Evolutionary conservation across 2,113 vertebrate species (phyloP), one percentile per base, ranked within the genome.

Genomic region (Heterotis niloticus): DNA sequence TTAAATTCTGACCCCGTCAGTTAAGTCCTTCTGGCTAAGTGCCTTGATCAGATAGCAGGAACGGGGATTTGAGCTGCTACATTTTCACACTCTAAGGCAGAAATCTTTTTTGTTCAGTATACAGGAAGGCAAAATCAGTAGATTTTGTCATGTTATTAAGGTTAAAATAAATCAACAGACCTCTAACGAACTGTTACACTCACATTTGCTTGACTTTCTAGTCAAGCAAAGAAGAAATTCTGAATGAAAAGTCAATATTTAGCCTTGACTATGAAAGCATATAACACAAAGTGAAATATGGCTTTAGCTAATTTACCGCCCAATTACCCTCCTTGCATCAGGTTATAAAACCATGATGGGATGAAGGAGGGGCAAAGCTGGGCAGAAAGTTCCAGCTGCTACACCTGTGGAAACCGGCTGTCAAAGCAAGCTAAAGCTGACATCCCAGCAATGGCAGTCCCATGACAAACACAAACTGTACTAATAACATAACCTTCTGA

Each of bases 381-480:
- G 3, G 44, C 66, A 24, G 75, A 65, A 62, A 51, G 26, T 76
- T 77, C 74, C 64, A 65, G 74, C 78, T 12, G 11, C 82, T 81
- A 79, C 80, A 84, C 80, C 87, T 66, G 64, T 18, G 26, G 24
- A 51, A 29, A 16, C 64, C 20, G 84, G 79, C 70, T 29, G 70
- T 66, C 78, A 66, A 64, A 79, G 26, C 34, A 59, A 16, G 51
- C 60, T 64, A 74, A 78, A 59, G 16, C 70, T 64, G 28, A 78
- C 81, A 82, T 83, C 80, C 86, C 75, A 84, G 84, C 26, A 71
- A 81, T 81, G 83, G 83, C 79, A 82, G 80, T 80, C 79, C 80
- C 83, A 88, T 85, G 82, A 86, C 82, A 82, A 84, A 84, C 77
- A 65, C 24, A 54, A 81, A 78, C 69, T 5, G 56, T 75, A 70